Evolutionary conservation across 92 coral and sea anemone species (phyloP), one percentile per base, ranked within the genome.

Genomic region (Palythoa caribaeorum): DNA sequence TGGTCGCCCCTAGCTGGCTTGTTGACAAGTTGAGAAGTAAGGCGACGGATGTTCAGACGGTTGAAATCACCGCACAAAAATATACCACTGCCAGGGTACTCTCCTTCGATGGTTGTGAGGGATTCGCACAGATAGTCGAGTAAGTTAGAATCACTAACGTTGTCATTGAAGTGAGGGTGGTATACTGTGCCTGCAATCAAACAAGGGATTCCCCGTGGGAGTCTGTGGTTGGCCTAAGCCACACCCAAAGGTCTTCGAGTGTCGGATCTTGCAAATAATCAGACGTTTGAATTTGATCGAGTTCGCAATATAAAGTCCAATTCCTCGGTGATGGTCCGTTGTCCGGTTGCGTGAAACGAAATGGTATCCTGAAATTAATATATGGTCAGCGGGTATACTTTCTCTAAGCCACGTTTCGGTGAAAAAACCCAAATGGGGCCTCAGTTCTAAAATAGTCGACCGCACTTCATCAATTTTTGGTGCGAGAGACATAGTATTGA

Each of bases 351-450:
- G 77, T 17, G 73, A 74, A 71, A 77, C 87, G 76, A 90, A 90
- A 76, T 70, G 13, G 65, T 86, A 92, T 5, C 87, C 91, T 17
- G 92, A 90, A 35, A 92, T 92, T 36, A 15, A 37, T 16, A 89
- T 66, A 59, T 65, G 88, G 80, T 77, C 70, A n/a, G 50, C 83
- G 16, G 85, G 73, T 65, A 90, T 89, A 6, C 87, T 54, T 73
- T 89, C 95, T 53, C 87, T 85, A 35, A 92, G 86, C 94, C 92
- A 92, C 52, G 93, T 91, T 83, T 91, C 91, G 62, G 90, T 91
- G 44, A 91, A 39, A 60, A 83, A 87, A 72, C 75, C 93, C 66
- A 83, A 16, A 73, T 90, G 68, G 20, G 93, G 93, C 55, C 73
- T 90, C 12, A 85, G 38, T 50, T 90, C 92, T 50, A 78, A 48